Percentiles rank a stretch among this genome's conserved stretches.
phyloP scores from a whole-genome alignment of 2,888 invertebrate species.

The Eupelmus urozonus region DNA sequence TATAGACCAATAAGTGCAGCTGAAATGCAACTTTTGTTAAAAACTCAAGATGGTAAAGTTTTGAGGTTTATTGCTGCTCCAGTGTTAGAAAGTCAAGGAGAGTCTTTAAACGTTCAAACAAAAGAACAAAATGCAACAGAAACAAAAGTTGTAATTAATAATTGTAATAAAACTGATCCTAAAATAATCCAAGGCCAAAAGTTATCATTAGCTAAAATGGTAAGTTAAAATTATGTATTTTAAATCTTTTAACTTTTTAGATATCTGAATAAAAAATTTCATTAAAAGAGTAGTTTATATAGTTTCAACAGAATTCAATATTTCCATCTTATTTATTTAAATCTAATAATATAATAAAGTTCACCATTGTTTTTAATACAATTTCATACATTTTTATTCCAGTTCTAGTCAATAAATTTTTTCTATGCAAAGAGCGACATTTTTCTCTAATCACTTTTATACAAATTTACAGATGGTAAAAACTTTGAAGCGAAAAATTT shows the following conservation, averaged over 20 bases:
- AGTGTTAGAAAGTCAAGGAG: conserved; percentile 61
- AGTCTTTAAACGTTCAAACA: conserved; percentile 60
- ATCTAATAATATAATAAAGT: no score
- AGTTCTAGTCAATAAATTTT: no score
- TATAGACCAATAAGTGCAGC: conserved; percentile 71
- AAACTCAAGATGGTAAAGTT: conserved; percentile 79
- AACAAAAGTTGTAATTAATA: conserved; percentile 14
- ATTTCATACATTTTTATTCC: no score
- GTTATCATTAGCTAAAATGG: conserved; percentile 74
- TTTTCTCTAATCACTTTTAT: no score
- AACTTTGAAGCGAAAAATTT: no score
- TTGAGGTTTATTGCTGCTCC: conserved; percentile 77
- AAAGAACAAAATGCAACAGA: conserved; percentile 53
- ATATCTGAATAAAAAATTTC: no score
- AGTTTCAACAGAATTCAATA: no score
- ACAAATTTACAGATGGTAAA: no score
- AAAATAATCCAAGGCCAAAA: conserved; percentile 54
- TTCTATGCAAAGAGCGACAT: no score
- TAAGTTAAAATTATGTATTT: conserved; percentile 63
- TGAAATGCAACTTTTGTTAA: conserved; percentile 78
- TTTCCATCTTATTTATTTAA: no score
- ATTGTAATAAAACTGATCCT: not conserved
- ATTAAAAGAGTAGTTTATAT: not conserved
- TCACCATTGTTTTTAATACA: no score
- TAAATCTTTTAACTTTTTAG: no score